Conservation (phyloP, 2,888 invertebrate species). For the Argyra leucocephala region DNA sequence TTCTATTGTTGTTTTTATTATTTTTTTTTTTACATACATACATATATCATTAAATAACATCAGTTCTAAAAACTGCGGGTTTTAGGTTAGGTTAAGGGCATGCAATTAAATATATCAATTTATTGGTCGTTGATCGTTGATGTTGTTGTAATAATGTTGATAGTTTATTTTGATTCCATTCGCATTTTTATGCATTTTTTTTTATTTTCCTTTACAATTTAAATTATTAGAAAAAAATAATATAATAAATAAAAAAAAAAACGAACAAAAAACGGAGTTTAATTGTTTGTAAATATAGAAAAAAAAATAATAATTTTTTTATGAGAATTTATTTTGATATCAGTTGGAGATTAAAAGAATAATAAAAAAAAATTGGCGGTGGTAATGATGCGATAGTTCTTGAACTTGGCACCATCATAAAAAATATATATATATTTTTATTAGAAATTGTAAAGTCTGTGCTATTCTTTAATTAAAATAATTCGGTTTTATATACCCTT, state of each 20-base stretch:
- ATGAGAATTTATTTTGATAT: background rate
- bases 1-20: too few species aligned
- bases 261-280: too few species aligned
- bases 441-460: too few species aligned
- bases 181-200: background rate
- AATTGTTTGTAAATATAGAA: too few species aligned
- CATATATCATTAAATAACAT: too few species aligned
- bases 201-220: background rate
- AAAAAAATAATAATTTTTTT: background rate
- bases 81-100: background rate
- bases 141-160: too few species aligned
- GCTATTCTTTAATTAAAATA: too few species aligned
- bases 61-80: background rate
- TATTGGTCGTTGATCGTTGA: background rate
- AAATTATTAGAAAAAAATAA: background rate
- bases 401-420: conserved; percentile 2
- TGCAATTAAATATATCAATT: conserved; percentile 1
- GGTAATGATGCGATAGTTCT: background rate
- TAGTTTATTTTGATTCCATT: background rate
- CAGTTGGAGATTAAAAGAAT: background rate
- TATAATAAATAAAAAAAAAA: too few species aligned
- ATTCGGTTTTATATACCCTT: background rate
- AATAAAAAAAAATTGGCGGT: background rate
- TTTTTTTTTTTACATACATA: too few species aligned
- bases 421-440: too few species aligned